Evolutionary conservation across 2,113 vertebrate genomes (phyloP).

Genomic region (Heloderma charlesbogerti): DNA sequence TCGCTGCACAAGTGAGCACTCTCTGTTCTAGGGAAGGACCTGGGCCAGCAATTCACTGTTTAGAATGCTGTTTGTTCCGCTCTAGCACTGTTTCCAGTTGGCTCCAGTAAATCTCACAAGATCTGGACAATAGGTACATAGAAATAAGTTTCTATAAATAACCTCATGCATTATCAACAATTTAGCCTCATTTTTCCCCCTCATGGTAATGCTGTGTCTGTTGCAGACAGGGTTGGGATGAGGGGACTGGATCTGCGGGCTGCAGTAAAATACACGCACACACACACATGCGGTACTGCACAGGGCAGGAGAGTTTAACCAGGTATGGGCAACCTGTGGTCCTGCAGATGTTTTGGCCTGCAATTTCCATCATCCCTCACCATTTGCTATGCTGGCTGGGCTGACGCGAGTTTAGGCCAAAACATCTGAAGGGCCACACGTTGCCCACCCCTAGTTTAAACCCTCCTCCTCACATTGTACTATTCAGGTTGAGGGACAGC

Average conservation of each 20-base stretch:
- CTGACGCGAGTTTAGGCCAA: too few relatives aligned
- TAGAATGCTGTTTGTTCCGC: not conserved
- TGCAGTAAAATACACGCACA: too few relatives aligned
- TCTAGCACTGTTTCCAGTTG: not conserved
- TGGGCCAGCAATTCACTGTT: not conserved
- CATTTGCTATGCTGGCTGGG: too few relatives aligned
- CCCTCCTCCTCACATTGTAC: not conserved
- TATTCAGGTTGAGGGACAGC: not conserved
- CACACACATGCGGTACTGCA: not conserved
- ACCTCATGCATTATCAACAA: not conserved
- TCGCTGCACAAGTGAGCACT: not conserved
- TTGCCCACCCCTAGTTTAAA: not conserved
- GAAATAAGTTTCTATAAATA: not conserved
- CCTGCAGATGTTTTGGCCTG: not conserved
- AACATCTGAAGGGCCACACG: not conserved
- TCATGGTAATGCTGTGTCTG: not conserved
- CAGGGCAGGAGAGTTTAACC: not conserved
- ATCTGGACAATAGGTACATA: not conserved
- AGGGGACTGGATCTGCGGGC: too few relatives aligned
- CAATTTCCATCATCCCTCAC: not conserved
- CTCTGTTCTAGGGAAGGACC: not conserved
- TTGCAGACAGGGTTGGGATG: too few relatives aligned
- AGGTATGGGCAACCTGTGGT: not conserved
- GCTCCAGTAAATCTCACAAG: not conserved
- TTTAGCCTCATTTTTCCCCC: not conserved